A percentile compares a stretch with the other conserved stretches of the same genome.
Evolutionary conservation across 92 coral and sea anemone genomes (phyloP).

Genomic region (Blastomussa wellsi): DNA sequence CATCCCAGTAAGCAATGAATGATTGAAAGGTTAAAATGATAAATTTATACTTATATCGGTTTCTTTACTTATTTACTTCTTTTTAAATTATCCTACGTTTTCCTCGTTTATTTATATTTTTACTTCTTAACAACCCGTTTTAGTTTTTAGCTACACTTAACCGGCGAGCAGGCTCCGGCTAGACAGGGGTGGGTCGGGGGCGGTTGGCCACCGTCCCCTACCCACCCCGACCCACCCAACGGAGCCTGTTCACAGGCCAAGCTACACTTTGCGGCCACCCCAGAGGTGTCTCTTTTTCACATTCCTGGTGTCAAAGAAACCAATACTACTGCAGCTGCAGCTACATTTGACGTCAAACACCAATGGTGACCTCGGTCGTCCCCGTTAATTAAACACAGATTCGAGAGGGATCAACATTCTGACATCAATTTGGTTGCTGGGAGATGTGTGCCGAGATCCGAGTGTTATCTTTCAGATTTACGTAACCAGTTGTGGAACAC

Average conservation of each 20-base stretch:
- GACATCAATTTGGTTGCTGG: background rate
- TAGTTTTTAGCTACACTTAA: no score
- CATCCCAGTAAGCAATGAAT: background rate
- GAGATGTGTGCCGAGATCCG: background rate
- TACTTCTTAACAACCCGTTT: background rate
- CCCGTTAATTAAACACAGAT: background rate
- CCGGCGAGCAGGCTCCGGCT: no score
- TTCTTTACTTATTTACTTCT: background rate
- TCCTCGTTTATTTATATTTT: background rate
- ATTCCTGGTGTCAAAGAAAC: background rate
- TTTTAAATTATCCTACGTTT: background rate
- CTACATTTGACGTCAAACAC: background rate
- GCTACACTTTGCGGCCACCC: background rate
- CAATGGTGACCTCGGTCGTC: background rate
- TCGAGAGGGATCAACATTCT: background rate
- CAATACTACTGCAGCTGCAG: background rate
- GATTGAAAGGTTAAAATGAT: background rate
- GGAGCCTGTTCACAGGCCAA: no score
- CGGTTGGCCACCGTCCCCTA: no score
- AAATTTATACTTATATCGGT: background rate
- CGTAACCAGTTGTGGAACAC: background rate
- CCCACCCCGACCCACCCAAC: no score
- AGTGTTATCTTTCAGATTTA: background rate
- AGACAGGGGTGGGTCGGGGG: no score
- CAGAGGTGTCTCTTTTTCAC: background rate